Base-by-base conservation (phyloP, 92 coral and sea anemone genomes). In the Porites evermanni region DNA sequence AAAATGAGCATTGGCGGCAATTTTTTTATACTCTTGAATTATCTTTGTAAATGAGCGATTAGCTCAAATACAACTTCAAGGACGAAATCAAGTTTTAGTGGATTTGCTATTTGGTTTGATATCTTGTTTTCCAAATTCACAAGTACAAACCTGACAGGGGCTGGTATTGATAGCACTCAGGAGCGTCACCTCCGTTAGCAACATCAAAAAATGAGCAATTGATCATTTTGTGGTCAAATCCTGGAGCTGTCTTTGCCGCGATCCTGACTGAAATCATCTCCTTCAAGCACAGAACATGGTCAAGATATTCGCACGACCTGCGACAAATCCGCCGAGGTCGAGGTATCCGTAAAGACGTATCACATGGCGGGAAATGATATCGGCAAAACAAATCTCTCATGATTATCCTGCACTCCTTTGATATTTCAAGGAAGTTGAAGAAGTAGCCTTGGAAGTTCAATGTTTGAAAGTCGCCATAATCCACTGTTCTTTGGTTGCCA, bases 311-410 rank as follows among this genome's bases (percentile, higher is more conserved):
- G 82, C 82, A 79, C 1, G 61, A 8, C 14, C 82, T 64, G n/a
- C 61, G 82, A 50, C 82, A 79, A 20, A 79, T n/a, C 72, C 13
- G 24, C 10, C 82, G 82, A 18, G 26, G 24, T 47, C 60, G 71
- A 47, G 82, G 82, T 54, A 44, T 65, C 53, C 47, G 71, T 21
- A 79, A 24, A 32, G 82, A 17, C 1, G 44, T 65, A n/a, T 79
- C 82, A 19, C 82, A 79, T 10, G 82, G 60, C 26, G 72, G 82
- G n/a, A 79, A 79, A 65, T 79, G 82, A 19, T 79, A 79, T 38
- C 82, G 82, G 12, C 82, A 79, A 19, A 44, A 44, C 61, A 47
- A 65, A 64, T 79, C 72, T 79, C n/a, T 79, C 72, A 79, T 64
- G 0, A 65, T 13, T 18, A 72, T 60, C 12, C 10, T 10, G 72